These are phyloP conservation scores for Ictidomys tridecemlineatus DNA, from an alignment of 2,113 vertebrate species.

Conservation along the genomic window DNA sequence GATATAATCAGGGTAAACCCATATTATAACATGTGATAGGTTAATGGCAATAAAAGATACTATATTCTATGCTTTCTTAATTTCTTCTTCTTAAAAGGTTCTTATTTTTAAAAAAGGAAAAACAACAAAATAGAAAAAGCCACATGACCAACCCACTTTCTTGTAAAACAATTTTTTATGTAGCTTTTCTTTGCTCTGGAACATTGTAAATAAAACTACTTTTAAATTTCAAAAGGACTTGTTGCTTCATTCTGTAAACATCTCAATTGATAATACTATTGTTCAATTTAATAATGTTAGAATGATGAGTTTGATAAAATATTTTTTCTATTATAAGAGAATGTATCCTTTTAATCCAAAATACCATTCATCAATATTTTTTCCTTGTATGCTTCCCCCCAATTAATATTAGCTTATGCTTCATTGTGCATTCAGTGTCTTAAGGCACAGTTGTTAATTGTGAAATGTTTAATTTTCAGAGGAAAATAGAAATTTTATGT, in stretches of 20 bases:
- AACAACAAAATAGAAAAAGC: not conserved
- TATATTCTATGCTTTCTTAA: not conserved
- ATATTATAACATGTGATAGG: not conserved
- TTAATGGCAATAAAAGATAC: not conserved
- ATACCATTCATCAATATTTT: not conserved
- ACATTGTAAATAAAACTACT: not conserved
- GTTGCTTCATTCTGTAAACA: not conserved
- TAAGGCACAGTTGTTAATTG: not conserved
- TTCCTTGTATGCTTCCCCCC: not conserved
- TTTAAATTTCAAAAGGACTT: constrained; percentile 2
- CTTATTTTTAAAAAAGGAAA: not conserved
- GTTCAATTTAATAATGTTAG: not conserved
- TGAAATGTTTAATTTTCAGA: constrained; percentile 14
- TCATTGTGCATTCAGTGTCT: not conserved
- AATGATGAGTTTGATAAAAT: not conserved
- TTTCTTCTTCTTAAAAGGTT: not conserved
- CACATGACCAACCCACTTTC: not conserved
- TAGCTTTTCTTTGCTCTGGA: not conserved
- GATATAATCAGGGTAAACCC: not conserved
- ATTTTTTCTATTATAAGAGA: not conserved
- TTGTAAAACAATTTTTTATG: not conserved
- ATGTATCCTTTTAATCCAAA: not conserved
- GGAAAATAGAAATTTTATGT: not conserved
- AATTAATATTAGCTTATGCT: not conserved
- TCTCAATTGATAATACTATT: not conserved